Conservation (phyloP, 1,140 invertebrate species). For the Drosophila sucinea region DNA sequence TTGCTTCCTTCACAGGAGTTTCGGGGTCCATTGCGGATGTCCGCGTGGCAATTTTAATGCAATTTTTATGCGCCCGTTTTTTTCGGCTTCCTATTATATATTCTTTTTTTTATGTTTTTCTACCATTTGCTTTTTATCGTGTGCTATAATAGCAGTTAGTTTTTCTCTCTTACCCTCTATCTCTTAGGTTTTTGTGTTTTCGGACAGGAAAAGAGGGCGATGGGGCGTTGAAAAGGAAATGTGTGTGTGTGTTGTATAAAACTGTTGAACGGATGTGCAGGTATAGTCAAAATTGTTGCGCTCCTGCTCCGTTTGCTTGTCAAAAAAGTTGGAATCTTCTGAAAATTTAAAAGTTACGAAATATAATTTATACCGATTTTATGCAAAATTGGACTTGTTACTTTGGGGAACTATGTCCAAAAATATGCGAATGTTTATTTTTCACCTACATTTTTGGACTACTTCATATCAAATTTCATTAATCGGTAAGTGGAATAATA, state of each 20-base stretch:
- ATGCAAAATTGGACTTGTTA: no score
- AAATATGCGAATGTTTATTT: no score
- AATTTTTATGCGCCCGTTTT: conserved; percentile 76
- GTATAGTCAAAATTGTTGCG: conserved; percentile 1
- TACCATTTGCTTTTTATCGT: conserved; percentile 48
- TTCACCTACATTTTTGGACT: no score
- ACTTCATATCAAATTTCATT: no score
- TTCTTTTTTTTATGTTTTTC: conserved; percentile 33
- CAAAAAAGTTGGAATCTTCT: neutral
- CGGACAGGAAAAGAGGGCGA: neutral
- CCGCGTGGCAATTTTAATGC: conserved; percentile 76
- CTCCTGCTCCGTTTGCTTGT: conserved; percentile 1
- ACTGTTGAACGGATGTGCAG: neutral
- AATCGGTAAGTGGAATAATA: no score
- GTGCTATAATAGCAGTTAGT: conserved; percentile 50
- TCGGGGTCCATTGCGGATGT: conserved; percentile 68
- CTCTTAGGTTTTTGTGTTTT: neutral
- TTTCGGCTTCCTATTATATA: conserved; percentile 67
- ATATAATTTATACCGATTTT: no score
- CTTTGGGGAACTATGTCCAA: no score
- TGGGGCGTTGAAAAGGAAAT: neutral
- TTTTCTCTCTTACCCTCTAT: neutral
- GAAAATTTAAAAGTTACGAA: neutral
- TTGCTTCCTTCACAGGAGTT: conserved; percentile 27
- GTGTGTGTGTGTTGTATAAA: conserved; percentile 1